These are phyloP conservation scores for Trochalopteron elliotii DNA, from an alignment of 2,113 vertebrate species.

Conservation along the genomic window DNA sequence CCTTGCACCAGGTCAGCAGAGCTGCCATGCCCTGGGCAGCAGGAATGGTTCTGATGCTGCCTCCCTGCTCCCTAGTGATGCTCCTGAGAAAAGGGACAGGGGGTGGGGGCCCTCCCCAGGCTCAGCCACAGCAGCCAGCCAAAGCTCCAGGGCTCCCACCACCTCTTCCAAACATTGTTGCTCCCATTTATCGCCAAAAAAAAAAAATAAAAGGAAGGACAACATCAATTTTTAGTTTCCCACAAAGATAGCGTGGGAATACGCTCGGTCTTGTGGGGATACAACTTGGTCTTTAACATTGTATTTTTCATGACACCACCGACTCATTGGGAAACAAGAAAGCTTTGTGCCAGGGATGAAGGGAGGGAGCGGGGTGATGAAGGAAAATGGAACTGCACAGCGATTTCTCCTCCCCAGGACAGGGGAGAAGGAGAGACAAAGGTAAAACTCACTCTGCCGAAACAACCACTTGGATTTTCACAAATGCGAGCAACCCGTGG, in stretches of 20 bases:
- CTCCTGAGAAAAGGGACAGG: neutral
- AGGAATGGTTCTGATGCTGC: neutral
- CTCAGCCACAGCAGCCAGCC: neutral
- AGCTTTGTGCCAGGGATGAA: neutral
- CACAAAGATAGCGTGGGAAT: neutral
- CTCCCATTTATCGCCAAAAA: neutral
- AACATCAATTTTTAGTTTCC: neutral
- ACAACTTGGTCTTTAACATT: neutral
- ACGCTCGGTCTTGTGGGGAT: neutral
- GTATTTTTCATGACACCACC: accelerated
- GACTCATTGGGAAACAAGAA: neutral
- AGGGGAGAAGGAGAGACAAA: neutral
- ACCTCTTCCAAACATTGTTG: neutral
- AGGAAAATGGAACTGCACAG: neutral
- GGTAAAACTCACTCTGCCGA: neutral
- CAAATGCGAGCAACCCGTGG: accelerated
- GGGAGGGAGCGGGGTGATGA: accelerated
- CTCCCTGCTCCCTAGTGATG: neutral
- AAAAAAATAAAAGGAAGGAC: neutral
- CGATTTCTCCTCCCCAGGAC: neutral
- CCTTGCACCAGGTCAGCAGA: neutral
- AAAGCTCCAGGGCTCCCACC: neutral
- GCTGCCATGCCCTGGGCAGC: neutral
- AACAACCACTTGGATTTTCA: neutral
- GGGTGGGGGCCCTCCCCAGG: neutral